Base-by-base conservation (phyloP, 1,140 invertebrate genomes). In the Laupala kohalensis region DNA sequence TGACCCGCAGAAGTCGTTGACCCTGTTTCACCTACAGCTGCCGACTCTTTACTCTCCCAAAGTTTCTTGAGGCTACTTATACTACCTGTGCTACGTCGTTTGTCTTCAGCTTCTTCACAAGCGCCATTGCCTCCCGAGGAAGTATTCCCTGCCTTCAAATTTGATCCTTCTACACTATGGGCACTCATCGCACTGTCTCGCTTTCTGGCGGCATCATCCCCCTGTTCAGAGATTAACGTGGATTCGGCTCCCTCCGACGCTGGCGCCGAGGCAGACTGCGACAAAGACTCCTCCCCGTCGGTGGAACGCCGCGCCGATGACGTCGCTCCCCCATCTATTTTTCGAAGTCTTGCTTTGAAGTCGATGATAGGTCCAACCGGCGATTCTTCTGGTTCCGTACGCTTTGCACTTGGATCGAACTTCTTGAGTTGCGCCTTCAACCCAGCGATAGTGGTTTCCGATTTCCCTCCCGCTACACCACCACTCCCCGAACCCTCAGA, bases 61-160 rank as follows among this genome's bases (percentile, higher is more conserved):
- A 96, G 81, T 80, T 94, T 94, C 78, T 95, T 96, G 74, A 96
- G 83, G 78, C 91, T 96, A 79, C 89, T 94, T 77, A 97, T 96
- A 81, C 93, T 95, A 69, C 94, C 93, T 30, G 93, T 95, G 78
- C 93, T 95, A 68, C 91, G 88, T n/a, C 93, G 83, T 79, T 96
- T 96, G 76, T 94, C 92, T 71, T 93, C 90, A 4, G 81, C 83
- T 72, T 90, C 89, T n/a, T 90, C 89, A 3, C 83, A 83, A 72
- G 76, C 72, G 28, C 71, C 71, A 23, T 29, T 27, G 37, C 37
- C 37, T 0, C 37, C 37, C 37, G 37, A 9, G 1, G 37, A 53
- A n/a, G n/a, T n/a, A n/a, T n/a, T n/a, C n/a, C n/a, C n/a, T 19
- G 37, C 37, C 37, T 53, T 53, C 1, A 19, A 9, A 0, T 9